Base-by-base conservation (phyloP, 92 coral and sea anemone genomes). In the Epizoanthus illoricatus region DNA sequence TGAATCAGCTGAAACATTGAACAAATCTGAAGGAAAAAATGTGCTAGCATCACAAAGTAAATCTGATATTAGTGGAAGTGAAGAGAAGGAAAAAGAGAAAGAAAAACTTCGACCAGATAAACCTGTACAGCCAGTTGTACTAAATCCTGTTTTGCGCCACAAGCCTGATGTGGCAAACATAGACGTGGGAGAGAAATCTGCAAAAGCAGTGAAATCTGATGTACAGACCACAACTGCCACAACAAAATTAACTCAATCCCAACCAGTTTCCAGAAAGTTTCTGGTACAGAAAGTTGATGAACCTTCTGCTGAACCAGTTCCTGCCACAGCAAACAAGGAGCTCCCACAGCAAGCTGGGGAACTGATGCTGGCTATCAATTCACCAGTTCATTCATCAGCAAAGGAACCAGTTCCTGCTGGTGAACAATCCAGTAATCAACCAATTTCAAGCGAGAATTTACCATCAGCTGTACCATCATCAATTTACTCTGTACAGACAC, bases 281-380 rank as follows among this genome's bases (percentile, higher is more conserved):
- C 65, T 86, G 57, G 92, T 89, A 5, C 85, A 86, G 47, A 89
- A 89, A 76, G 92, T 89, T 15, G 88, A 86, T 16, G 92, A 86
- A 73, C 45, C 83, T 41, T 64, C 82, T 39, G 7, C 65, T 61
- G 72, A 74, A 10, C 16, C 23, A 21, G 79, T 65, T 3, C 47
- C 63, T 16, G 20, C 87, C 15, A 55, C 58, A 21, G 73, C 59
- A 33, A 47, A 49, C 8, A 76, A 18, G 11, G 71, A 61, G 21
- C 18, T 58, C 42, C 15, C 43, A 0, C 41, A 42, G 45, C 62
- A 64, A 63, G 24, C 60, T 2, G 36, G 58, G 2, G 71, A 63
- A 20, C 64, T 56, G 8, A 33, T 43, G 49, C 57, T 19, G 4
- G 16, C 12, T 19, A 45, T 78, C 39, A 66, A 23, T 78, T 78